A percentile compares a stretch with the other conserved stretches of the same genome.
Conservation (phyloP, 1,140 invertebrate species). For the Diorhabda elongata region DNA sequence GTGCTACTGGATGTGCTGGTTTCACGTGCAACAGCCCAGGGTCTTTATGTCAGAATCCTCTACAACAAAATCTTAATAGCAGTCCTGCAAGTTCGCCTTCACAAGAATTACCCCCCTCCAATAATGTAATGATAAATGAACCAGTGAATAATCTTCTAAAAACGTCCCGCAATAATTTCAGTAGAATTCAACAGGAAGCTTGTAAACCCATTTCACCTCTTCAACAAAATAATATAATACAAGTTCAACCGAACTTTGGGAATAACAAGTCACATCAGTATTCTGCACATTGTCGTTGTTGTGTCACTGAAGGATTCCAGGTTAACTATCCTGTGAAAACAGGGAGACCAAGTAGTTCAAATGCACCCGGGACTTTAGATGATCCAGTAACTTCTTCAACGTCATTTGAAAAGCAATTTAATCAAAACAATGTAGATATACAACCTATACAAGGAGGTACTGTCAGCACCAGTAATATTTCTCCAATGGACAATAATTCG, state of each 20-base stretch:
- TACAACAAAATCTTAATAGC: conserved; percentile 26
- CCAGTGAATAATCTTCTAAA: conserved; percentile 17
- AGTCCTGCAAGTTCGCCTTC: conserved; percentile 30
- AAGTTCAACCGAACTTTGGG: conserved; percentile 36
- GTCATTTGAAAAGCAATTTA: conserved; percentile 55
- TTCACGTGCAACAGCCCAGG: conserved; percentile 45
- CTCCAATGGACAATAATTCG: conserved; percentile 56
- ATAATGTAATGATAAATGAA: conserved; percentile 42
- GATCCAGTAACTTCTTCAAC: conserved; percentile 70
- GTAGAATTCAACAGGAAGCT: background rate
- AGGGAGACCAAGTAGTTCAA: background rate
- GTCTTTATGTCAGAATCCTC: conserved; percentile 36
- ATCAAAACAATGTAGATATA: conserved; percentile 51
- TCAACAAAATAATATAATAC: conserved; percentile 30
- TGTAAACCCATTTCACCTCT: background rate
- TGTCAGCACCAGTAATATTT: conserved; percentile 70
- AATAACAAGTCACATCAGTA: conserved; percentile 48
- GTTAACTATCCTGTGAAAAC: conserved; percentile 20
- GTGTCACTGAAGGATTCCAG: conserved; percentile 37
- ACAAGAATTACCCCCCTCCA: conserved; percentile 49
- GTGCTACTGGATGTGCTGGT: conserved; percentile 45
- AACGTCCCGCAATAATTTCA: background rate
- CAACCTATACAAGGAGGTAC: conserved; percentile 70
- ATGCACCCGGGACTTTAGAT: conserved; percentile 50
- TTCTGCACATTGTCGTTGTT: conserved; percentile 43